Evolutionary conservation across 2,888 invertebrate genomes (phyloP).

Genomic region (Carabus problematicus): DNA sequence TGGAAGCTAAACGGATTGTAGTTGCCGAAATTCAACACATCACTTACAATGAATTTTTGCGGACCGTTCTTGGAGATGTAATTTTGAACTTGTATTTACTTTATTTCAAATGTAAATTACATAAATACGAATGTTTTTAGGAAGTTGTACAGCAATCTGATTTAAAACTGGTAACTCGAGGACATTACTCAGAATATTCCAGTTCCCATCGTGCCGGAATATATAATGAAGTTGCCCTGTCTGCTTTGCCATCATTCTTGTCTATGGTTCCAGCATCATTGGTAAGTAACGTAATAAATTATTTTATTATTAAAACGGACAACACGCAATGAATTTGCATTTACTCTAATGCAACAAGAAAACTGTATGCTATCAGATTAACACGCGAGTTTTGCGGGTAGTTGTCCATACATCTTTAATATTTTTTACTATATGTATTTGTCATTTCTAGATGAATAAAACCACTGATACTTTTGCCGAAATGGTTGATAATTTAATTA

Average conservation of each 20-base stretch:
- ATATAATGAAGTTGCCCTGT: constrained; percentile 78
- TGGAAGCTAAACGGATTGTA: constrained; percentile 77
- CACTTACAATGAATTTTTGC: constrained; percentile 83
- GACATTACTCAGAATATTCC: constrained; percentile 82
- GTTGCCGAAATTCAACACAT: constrained; percentile 84
- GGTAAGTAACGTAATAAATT: constrained; percentile 59
- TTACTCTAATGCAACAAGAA: neutral
- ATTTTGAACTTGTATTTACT: constrained; percentile 44
- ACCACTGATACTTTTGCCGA: constrained; percentile 60
- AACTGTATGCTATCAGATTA: neutral
- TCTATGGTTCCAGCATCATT: constrained; percentile 77
- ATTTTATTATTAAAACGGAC: neutral
- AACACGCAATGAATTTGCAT: neutral
- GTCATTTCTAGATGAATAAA: constrained; percentile 63
- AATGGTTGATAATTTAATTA: constrained; percentile 68
- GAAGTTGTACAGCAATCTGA: constrained; percentile 69
- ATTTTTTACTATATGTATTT: neutral
- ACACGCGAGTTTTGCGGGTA: neutral
- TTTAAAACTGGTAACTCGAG: constrained; percentile 68
- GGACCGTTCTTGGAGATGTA: constrained; percentile 78
- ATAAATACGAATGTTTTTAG: constrained; percentile 54
- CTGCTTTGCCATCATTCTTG: constrained; percentile 75
- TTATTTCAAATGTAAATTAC: neutral
- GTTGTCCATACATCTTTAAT: no score
- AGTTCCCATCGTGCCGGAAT: constrained; percentile 81